Evolutionary conservation across 1,140 invertebrate genomes (phyloP).

Genomic region (Drosophila nigrodunni): DNA sequence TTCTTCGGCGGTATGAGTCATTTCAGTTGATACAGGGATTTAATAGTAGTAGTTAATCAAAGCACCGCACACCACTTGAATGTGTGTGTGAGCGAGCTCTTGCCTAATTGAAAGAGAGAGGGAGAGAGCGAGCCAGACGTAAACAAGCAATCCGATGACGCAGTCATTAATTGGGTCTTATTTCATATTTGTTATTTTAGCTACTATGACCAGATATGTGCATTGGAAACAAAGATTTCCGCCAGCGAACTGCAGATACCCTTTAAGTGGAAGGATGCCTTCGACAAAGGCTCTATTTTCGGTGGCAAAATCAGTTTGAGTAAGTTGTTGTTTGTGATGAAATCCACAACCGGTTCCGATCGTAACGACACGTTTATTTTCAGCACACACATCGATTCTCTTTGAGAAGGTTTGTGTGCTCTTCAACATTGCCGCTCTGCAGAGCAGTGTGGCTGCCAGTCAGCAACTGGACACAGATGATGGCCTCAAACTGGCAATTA

Average conservation of each 20-base stretch:
- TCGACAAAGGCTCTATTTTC: constrained; percentile 98
- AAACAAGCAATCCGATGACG: constrained; percentile 70
- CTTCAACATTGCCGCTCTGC: constrained; percentile 98
- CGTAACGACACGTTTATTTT: constrained; percentile 25
- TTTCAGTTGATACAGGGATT: constrained; percentile 26
- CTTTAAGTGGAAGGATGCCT: constrained; percentile 99
- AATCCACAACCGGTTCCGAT: constrained; percentile 33
- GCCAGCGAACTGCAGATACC: constrained; percentile 95
- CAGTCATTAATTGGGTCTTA: constrained; percentile 51
- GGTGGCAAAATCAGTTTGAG: constrained; percentile 96
- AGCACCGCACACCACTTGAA: constrained; percentile 10
- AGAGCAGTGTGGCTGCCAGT: constrained; percentile 94
- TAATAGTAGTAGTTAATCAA: constrained; percentile 49
- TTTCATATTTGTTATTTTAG: constrained; percentile 86
- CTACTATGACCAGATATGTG: constrained; percentile 98
- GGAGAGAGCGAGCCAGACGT: constrained; percentile 38
- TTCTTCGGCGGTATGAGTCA: constrained; percentile 59
- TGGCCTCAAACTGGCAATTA: constrained; percentile 96
- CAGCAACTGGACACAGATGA: constrained; percentile 96
- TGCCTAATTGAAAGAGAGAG: neutral
- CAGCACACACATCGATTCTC: constrained; percentile 92
- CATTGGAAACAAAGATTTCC: constrained; percentile 97
- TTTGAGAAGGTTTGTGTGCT: constrained; percentile 98
- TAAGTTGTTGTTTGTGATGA: constrained; percentile 86
- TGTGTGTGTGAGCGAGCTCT: constrained; percentile 17